Percentiles rank a stretch among this genome's conserved stretches.
Evolutionary conservation across 2,113 vertebrate genomes (phyloP).

Genomic region (Cyanoramphus novaezelandiae): DNA sequence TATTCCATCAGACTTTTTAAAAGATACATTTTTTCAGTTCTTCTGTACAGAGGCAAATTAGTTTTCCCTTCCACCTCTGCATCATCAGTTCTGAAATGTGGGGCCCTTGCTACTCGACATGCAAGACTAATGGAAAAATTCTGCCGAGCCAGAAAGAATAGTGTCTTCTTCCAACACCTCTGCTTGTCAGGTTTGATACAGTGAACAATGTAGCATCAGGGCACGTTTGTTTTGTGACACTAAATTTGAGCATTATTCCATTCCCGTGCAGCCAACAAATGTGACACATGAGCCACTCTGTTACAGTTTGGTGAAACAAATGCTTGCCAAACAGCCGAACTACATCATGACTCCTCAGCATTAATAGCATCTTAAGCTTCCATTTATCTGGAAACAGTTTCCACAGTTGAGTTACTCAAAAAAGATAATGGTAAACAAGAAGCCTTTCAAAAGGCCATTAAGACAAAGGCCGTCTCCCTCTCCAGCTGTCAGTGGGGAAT

Average conservation of each 20-base stretch:
- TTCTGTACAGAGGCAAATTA: not conserved
- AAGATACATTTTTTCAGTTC: not conserved
- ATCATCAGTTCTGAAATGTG: not conserved
- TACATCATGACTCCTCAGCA: not conserved
- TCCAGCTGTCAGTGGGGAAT: not conserved
- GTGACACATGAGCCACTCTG: not conserved
- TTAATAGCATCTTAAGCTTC: not conserved
- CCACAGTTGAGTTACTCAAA: not conserved
- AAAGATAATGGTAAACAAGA: not conserved
- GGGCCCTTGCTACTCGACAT: not conserved
- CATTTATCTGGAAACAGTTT: not conserved
- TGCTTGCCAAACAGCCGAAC: not conserved
- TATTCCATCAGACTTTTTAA: not conserved
- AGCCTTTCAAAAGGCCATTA: not conserved
- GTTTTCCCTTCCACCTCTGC: not conserved
- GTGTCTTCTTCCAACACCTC: not conserved
- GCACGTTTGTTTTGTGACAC: rapidly evolving
- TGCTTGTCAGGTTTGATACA: not conserved
- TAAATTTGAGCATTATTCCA: not conserved
- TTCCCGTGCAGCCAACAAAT: not conserved
- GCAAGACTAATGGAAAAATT: not conserved
- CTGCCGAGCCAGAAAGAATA: not conserved
- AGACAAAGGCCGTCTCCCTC: not conserved
- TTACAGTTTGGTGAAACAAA: not conserved
- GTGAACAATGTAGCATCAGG: not conserved